Conservation (phyloP, 2,888 invertebrate species). For the Dicycla oo region DNA sequence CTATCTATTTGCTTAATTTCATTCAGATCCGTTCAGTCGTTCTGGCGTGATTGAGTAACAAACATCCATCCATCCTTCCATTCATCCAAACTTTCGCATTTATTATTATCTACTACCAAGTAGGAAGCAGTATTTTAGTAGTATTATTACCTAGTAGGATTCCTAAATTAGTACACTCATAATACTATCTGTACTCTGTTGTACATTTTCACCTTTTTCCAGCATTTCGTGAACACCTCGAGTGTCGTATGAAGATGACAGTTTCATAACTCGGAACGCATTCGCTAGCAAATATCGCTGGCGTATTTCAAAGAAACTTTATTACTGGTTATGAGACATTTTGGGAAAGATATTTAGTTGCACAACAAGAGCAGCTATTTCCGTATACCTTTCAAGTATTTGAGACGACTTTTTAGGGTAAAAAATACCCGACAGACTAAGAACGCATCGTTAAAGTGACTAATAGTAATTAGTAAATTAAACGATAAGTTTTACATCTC, state of each 20-base stretch:
- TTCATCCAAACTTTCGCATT: too few species aligned
- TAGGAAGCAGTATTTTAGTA: too few species aligned
- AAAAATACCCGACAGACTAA: not conserved
- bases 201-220: slow-evolving; percentile 15
- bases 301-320: slow-evolving; percentile 40
- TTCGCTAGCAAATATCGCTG: slow-evolving; percentile 34
- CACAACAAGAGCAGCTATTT: not conserved
- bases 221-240: slow-evolving; percentile 7
- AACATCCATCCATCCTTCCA: too few species aligned
- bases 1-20: too few species aligned
- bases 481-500: not conserved
- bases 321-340: slow-evolving; percentile 35
- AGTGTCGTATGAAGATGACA: slow-evolving; percentile 43
- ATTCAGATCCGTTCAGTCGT: too few species aligned
- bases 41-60: too few species aligned
- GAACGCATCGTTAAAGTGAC: too few species aligned
- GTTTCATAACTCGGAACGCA: slow-evolving; percentile 38
- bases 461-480: not conserved
- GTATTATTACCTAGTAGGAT: too few species aligned
- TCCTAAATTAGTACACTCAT: not conserved
- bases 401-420: not conserved
- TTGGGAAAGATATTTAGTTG: slow-evolving; percentile 26
- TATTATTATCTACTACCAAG: too few species aligned
- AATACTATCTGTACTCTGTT: not conserved
- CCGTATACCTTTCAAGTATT: not conserved